Evolutionary conservation across 2,888 invertebrate species (phyloP).

Genomic region (Oligia latruncula): DNA sequence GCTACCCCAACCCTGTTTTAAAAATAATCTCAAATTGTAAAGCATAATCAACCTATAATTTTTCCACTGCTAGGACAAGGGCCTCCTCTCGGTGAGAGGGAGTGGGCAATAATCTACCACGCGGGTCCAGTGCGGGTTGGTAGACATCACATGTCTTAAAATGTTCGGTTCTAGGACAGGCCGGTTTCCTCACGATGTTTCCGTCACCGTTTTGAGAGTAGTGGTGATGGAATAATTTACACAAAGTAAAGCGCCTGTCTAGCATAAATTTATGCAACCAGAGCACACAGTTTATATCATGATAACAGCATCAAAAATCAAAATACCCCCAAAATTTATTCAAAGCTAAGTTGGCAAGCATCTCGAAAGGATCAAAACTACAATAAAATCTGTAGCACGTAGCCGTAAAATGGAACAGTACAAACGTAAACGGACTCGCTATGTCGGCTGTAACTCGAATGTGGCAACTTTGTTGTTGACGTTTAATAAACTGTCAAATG

Average conservation of each 20-base stretch:
- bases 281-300: not conserved
- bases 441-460: slow-evolving; percentile 44
- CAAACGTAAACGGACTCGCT: slow-evolving; percentile 53
- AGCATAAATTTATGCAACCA: not conserved
- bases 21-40: too few species aligned
- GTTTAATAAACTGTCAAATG: slow-evolving; percentile 60
- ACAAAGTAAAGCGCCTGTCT: not conserved
- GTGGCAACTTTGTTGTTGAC: slow-evolving; percentile 55
- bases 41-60: too few species aligned
- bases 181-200: not conserved
- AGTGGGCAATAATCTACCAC: too few species aligned
- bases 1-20: too few species aligned
- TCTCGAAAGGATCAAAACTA: slow-evolving; percentile 50
- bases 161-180: too few species aligned
- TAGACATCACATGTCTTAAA: too few species aligned
- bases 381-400: slow-evolving; percentile 54
- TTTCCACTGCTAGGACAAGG: too few species aligned
- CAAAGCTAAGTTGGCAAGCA: slow-evolving; percentile 29
- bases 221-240: not conserved
- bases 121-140: too few species aligned
- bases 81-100: too few species aligned
- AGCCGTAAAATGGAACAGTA: slow-evolving; percentile 46
- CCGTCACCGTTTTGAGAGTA: not conserved
- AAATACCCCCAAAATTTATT: slow-evolving; percentile 20
- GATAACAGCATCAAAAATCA: slow-evolving; percentile 6